Percentiles rank a stretch among this genome's conserved stretches.
Evolutionary conservation across 2,888 invertebrate species (phyloP).

Genomic region (Schizotus pectinicornis): DNA sequence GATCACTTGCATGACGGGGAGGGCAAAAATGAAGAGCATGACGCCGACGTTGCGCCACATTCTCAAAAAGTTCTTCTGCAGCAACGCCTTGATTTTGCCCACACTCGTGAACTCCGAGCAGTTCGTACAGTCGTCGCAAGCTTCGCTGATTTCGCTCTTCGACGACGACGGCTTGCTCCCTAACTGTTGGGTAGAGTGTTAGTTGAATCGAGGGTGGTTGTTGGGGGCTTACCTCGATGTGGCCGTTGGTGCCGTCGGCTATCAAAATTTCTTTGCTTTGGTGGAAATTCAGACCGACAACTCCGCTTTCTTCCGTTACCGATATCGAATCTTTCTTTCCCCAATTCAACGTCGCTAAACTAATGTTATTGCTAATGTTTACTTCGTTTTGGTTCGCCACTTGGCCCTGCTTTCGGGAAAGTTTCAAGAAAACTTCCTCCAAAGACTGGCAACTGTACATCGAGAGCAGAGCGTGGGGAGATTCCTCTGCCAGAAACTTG

Average conservation of each 20-base stretch:
- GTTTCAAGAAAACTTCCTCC: constrained; percentile 91
- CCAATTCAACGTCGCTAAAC: constrained; percentile 81
- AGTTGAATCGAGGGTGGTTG: constrained; percentile 32
- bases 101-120: constrained; percentile 75
- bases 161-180: constrained; percentile 16
- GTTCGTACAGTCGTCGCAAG: constrained; percentile 62
- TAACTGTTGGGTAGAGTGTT: constrained; percentile 7
- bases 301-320: constrained; percentile 85
- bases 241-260: constrained; percentile 74
- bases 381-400: constrained; percentile 58
- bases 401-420: constrained; percentile 81
- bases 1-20: constrained; percentile 92
- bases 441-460: constrained; percentile 84
- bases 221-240: constrained; percentile 64
- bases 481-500: constrained; percentile 87
- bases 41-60: constrained; percentile 94
- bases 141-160: constrained; percentile 55
- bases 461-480: constrained; percentile 80
- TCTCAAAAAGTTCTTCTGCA: constrained; percentile 86
- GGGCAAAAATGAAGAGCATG: constrained; percentile 90
- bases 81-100: constrained; percentile 83
- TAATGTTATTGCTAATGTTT: constrained; percentile 78
- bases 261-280: constrained; percentile 89
- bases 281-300: constrained; percentile 87
- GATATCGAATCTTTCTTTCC: constrained; percentile 82